These are phyloP conservation scores for Lerema accius DNA, from an alignment of 1,140 invertebrate genomes.

Conservation along the genomic window DNA sequence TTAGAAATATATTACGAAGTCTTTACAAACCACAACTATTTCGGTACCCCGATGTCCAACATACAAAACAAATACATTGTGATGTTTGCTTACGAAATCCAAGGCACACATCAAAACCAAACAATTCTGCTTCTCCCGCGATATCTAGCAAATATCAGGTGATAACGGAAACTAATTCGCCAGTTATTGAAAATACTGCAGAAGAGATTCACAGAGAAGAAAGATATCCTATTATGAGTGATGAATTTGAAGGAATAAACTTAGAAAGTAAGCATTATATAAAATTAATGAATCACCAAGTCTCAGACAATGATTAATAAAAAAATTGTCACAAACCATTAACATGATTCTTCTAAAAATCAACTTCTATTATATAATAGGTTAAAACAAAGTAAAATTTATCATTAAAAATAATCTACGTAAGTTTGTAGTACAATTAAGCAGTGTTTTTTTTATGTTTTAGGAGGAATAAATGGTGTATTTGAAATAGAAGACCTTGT, in stretches of 20 bases:
- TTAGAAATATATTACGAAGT: constrained; percentile 41
- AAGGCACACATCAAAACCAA: constrained; percentile 74
- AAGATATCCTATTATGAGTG: constrained; percentile 71
- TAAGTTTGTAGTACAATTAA: too few relatives aligned
- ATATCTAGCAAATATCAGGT: constrained; percentile 82
- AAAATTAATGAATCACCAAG: too few relatives aligned
- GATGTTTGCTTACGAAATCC: constrained; percentile 81
- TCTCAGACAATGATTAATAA: constrained; percentile 14
- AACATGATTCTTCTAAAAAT: background rate
- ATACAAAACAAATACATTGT: constrained; percentile 54
- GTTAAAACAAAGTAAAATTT: too few relatives aligned
- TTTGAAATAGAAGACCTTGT: constrained; percentile 95
- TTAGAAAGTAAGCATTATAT: constrained; percentile 70
- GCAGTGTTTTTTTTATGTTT: constrained; percentile 55
- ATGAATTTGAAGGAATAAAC: constrained; percentile 82
- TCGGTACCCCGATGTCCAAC: constrained; percentile 28
- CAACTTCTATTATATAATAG: too few relatives aligned
- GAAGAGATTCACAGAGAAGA: constrained; percentile 83
- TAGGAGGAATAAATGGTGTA: constrained; percentile 91
- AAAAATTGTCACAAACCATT: background rate
- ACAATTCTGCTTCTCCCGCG: constrained; percentile 56
- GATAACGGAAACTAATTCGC: constrained; percentile 85
- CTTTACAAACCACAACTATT: constrained; percentile 14
- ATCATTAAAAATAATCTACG: too few relatives aligned
- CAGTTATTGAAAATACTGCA: constrained; percentile 86